These are phyloP conservation scores for Oscheius myriophilus DNA, from an alignment of 2,888 invertebrate species.

Conservation along the genomic window DNA sequence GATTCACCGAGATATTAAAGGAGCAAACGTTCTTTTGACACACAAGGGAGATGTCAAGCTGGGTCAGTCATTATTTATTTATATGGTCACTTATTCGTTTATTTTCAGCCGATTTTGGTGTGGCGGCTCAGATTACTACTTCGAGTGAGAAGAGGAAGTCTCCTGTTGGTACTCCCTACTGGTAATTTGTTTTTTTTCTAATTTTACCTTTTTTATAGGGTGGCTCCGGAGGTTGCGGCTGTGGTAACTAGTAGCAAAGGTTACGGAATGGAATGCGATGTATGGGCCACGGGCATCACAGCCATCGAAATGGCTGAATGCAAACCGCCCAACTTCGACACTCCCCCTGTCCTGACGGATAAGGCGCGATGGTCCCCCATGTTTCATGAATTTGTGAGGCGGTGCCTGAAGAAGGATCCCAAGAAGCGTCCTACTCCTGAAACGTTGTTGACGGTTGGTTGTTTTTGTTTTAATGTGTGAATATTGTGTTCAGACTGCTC, in stretches of 20 bases:
- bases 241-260: constrained; percentile 92
- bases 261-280: constrained; percentile 98
- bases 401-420: constrained; percentile 95
- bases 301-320: constrained; percentile 97
- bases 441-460: constrained; percentile 78
- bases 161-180: constrained; percentile 94
- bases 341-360: constrained; percentile 93
- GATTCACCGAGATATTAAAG: constrained; percentile 80
- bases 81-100: background rate
- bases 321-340: constrained; percentile 99
- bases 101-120: constrained; percentile 89
- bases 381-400: constrained; percentile 95
- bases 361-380: constrained; percentile 87
- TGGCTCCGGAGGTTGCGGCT: constrained; percentile 81
- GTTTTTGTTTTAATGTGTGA: background rate
- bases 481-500: constrained; percentile 75
- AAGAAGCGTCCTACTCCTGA: constrained; percentile 97
- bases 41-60: constrained; percentile 95
- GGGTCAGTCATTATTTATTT: constrained; percentile 66
- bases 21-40: constrained; percentile 95
- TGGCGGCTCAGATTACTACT: constrained; percentile 98
- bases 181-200: constrained; percentile 40
- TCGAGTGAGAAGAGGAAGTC: constrained; percentile 95
- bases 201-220: constrained; percentile 69
- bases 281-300: constrained; percentile 99